Evolutionary conservation across 1,140 invertebrate species (phyloP), one percentile per base, ranked within the genome.

Genomic region (Ruditapes philippinarum): DNA sequence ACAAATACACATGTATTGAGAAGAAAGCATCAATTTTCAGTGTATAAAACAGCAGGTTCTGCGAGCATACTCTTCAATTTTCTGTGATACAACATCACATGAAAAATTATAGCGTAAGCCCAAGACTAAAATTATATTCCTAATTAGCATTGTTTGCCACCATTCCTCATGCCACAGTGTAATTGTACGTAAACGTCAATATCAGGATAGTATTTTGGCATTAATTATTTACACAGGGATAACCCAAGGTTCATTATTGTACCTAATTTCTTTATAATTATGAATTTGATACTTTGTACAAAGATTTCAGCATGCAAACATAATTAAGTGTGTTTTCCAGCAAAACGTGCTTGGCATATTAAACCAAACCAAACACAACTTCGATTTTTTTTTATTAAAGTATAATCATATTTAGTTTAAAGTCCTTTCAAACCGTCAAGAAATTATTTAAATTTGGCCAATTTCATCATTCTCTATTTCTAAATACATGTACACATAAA

Each of bases 261-360:
- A 74, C 49, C 62, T 74, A 33, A 84, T 84, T 84, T 84, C 28
- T 74, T 70, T 33, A 84, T 84, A 84, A 84, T 84, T 70, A 70
- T 73, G 65, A 73, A 84, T 54, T n/a, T 54, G 82, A 84, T 33
- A 73, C 49, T 28, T 33, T 25, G 38, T 1, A 17, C 22, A 54
- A 17, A 19, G 62, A 11, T n/a, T 33, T 22, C 4, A 73, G 38
- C 62, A 73, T 73, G 82, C 82, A 54, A 84, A 38, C 49, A 73
- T 54, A 84, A 84, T 73, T 68, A 68, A 45, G 57, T n/a, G 17
- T 62, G 11, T 60, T 51, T n/a, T n/a, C n/a, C 9, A 12, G 33
- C 11, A 70, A 12, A 28, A 70, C 33, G 31, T 70, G 65, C 42
- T 7, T 14, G 14, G 42, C 42, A 7, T 45, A 5, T 45, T 45